Evolutionary conservation across 2,797 vertebrate genomes (phyloP).

Genomic region (Parauchenoglanis punctatus): DNA sequence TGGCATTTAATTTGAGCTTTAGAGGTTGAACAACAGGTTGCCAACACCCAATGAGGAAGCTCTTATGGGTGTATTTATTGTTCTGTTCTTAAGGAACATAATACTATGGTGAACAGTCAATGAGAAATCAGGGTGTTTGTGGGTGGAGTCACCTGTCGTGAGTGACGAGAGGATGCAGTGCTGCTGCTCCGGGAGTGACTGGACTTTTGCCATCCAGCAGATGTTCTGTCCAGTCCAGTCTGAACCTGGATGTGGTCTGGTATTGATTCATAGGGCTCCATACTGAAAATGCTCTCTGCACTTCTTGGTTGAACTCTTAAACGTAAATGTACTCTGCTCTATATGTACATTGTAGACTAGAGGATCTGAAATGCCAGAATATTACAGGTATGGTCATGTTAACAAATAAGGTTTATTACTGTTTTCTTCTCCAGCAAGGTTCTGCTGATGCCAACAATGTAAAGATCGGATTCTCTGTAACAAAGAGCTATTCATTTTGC

Average conservation of each 20-base stretch:
- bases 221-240: slow-evolving; percentile 82
- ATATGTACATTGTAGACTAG: background rate
- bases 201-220: slow-evolving; percentile 70
- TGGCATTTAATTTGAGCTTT: slow-evolving; percentile 29
- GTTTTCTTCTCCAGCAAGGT: background rate
- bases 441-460: background rate
- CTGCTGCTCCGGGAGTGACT: slow-evolving; percentile 84
- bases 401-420: background rate
- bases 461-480: background rate
- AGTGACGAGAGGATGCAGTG: slow-evolving; percentile 82
- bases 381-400: background rate
- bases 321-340: background rate
- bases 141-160: slow-evolving; percentile 79
- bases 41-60: slow-evolving; percentile 5
- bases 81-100: background rate
- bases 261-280: slow-evolving; percentile 66
- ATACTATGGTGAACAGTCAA: background rate
- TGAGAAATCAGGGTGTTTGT: background rate
- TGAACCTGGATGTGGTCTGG: slow-evolving; percentile 70
- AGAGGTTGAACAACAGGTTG: slow-evolving; percentile 52
- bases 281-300: slow-evolving; percentile 44
- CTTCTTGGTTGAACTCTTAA: slow-evolving; percentile 27
- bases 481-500: background rate
- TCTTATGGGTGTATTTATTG: slow-evolving; percentile 5
- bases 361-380: slow-evolving; percentile 43